phyloP scores from a whole-genome alignment of 2,797 vertebrate genomes.

The Sebastes itinus region DNA sequence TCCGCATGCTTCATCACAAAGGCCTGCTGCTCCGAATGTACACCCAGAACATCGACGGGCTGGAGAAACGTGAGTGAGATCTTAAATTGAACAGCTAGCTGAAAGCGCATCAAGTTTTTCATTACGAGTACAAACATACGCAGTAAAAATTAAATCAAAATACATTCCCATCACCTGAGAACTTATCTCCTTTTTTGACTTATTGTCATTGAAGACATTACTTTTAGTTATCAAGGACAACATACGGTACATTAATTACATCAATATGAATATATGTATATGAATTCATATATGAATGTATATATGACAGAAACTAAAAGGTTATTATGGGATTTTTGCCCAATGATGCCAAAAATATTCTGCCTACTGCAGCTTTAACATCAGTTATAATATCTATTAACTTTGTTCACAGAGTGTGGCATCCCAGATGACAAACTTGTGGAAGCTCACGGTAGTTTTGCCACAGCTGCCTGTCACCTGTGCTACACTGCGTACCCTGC shows the following conservation, averaged over 20 bases:
- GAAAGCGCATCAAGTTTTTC: not conserved
- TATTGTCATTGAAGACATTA: not conserved
- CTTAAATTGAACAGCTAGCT: not conserved
- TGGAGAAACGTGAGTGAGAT: conserved; percentile 81
- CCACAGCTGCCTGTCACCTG: conserved; percentile 85
- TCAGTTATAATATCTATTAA: not conserved
- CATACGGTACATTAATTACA: not conserved
- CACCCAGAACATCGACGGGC: conserved; percentile 87
- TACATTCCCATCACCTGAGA: not conserved
- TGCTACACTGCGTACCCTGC: conserved; percentile 85
- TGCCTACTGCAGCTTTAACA: no score
- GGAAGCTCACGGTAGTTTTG: conserved; percentile 87
- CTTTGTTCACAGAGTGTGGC: conserved; percentile 72
- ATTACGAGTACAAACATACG: not conserved
- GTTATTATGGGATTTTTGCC: no score
- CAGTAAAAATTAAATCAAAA: not conserved
- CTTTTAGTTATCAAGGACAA: not conserved
- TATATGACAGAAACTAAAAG: not conserved
- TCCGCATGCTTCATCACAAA: conserved; percentile 85
- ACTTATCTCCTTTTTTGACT: not conserved
- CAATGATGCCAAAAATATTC: no score
- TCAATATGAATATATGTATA: not conserved
- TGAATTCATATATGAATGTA: no score
- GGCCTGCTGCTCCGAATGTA: conserved; percentile 85
- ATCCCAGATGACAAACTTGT: conserved; percentile 85